Evolutionary conservation across 2,797 vertebrate species (phyloP).

Genomic region (Pitangus sulphuratus): DNA sequence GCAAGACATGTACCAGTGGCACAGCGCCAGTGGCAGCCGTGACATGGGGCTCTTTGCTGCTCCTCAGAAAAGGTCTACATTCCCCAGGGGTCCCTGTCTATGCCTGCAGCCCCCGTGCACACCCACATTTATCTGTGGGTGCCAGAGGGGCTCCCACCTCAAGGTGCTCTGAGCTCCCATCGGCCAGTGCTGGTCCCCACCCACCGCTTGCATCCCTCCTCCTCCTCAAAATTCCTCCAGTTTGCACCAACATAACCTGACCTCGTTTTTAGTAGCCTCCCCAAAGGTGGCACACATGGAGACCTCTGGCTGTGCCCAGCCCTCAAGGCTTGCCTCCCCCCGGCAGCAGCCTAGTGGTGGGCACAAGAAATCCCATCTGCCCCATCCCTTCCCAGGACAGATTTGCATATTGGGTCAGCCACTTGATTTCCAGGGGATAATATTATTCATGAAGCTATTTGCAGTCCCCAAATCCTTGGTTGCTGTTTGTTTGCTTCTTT

Average conservation of each 20-base stretch:
- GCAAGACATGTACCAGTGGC: neutral
- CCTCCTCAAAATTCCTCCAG: neutral
- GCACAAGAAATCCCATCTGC: neutral
- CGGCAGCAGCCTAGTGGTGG: neutral
- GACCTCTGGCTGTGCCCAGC: neutral
- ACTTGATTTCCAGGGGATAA: conserved; percentile 25
- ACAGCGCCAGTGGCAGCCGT: rapidly evolving
- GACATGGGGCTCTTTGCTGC: rapidly evolving
- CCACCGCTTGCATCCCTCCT: rapidly evolving
- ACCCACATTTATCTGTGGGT: rapidly evolving
- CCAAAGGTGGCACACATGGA: neutral
- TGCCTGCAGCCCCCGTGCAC: neutral
- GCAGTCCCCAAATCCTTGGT: neutral
- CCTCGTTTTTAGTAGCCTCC: neutral
- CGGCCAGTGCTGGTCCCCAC: neutral
- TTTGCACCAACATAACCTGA: neutral
- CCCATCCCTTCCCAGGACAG: neutral
- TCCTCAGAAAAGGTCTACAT: neutral
- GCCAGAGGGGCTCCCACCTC: neutral
- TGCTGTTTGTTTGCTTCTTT: neutral
- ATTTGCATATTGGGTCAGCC: conserved; percentile 64
- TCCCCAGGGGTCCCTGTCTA: neutral
- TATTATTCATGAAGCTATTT: conserved; percentile 11
- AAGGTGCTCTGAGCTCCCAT: neutral
- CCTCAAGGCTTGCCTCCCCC: no score